Evolutionary conservation across 2,888 invertebrate species (phyloP), one percentile per base, ranked within the genome.

Genomic region (Unio delphinus): DNA sequence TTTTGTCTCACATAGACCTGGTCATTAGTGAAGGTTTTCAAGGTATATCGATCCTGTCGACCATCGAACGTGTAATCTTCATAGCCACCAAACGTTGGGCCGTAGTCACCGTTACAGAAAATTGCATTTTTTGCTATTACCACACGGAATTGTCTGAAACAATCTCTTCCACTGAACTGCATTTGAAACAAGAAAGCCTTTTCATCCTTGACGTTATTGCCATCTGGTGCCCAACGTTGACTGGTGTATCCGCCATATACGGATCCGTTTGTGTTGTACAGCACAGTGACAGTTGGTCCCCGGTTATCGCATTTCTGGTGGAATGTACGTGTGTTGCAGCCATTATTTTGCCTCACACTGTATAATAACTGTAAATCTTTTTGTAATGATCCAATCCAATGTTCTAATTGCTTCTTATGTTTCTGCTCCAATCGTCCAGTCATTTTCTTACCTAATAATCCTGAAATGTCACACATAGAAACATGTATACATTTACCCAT

Each of bases 131-230:
- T 58, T 5, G 55, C 17, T 3, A 7, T 30, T 1, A 57, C 61
- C 8, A 65, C 66, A 1, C 67, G 61, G 61, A 68, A 72, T n/a
- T 74, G 72, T 1, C 28, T 55, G 58, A 66, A 57, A 45, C 64
- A 57, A 7, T 30, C 18, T n/a, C n/a, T 58, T 18, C 73, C 73
- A 55, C 65, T 71, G 18, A 60, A 72, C 6, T 68, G 55, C 8
- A 76, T 60, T 11, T 64, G 62, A 56, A 72, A 74, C 20, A 76
- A 56, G 64, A 76, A 76, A 11, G 76, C 76, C 17, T 64, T 57
- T 20, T 18, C 55, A 20, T 70, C 67, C 54, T 17, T 17, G 18
- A 56, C 30, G 54, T 66, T 68, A 20, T n/a, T 54, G 28, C 59
- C 34, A 7, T 34, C 1, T 34, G 34, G 8, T 34, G 34, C 63